Conservation (phyloP, 2,888 invertebrate genomes). For the Lycaena phlaeas region DNA sequence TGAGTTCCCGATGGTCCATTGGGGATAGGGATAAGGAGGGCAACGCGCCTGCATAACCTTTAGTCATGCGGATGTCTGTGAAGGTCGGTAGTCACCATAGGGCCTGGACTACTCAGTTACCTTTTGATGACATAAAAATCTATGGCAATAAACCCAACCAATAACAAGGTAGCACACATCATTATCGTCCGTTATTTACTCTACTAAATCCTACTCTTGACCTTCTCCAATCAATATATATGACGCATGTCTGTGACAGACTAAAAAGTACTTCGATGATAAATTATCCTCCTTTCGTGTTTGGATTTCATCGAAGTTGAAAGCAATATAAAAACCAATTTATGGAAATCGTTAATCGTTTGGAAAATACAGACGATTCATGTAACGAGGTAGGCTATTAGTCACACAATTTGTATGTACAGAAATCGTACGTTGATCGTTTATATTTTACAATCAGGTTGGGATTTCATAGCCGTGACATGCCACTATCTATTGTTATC, state of each 20-base stretch:
- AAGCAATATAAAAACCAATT: conserved; percentile 5
- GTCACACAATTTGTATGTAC: not conserved
- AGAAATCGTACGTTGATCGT: too few relatives aligned
- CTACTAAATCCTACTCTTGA: conserved; percentile 27
- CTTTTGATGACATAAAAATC: too few relatives aligned
- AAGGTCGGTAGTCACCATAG: too few relatives aligned
- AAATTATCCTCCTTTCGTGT: conserved; percentile 29
- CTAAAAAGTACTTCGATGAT: conserved; percentile 30
- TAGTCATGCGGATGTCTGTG: too few relatives aligned
- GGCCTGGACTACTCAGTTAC: too few relatives aligned
- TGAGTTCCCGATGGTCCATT: too few relatives aligned
- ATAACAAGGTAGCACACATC: not conserved
- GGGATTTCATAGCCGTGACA: too few relatives aligned
- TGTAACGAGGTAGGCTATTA: not conserved
- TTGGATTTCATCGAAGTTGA: conserved; percentile 19
- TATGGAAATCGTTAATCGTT: not conserved
- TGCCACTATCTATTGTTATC: too few relatives aligned
- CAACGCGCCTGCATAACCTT: too few relatives aligned
- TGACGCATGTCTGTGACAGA: conserved; percentile 37
- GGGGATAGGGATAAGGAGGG: too few relatives aligned
- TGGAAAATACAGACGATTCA: not conserved
- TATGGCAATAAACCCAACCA: not conserved
- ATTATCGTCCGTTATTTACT: conserved; percentile 8
- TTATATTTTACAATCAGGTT: too few relatives aligned
- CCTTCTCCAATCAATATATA: conserved; percentile 57